Evolutionary conservation across 1,140 invertebrate genomes (phyloP), one percentile per base, ranked within the genome.

Genomic region (Panagrolaimus sp.): DNA sequence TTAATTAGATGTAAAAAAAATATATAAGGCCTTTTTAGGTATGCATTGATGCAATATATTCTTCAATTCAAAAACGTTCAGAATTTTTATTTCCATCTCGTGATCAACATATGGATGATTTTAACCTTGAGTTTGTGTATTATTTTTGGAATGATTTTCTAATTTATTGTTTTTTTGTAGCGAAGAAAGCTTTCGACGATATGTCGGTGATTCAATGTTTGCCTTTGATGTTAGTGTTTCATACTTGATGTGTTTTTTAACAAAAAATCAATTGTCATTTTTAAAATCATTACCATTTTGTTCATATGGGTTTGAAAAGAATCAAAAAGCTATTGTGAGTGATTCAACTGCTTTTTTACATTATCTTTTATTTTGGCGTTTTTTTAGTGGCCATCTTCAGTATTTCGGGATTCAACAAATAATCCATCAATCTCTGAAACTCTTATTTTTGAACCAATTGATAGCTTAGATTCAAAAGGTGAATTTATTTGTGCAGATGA

Each of bases 211-310:
- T 28, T 58, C 52, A 0, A 58, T 58, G 52, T 58, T 58, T 14
- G 52, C 52, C 52, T 58, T n/a, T 26, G 52, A 58, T n/a, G 52
- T 58, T 14, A 58, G 52, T 28, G 14, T 58, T 28, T 21, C 52
- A 21, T 58, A 58, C 8, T 26, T 58, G 4, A 58, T 58, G 52
- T 58, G 52, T 24, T 58, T 58, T 21, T 58, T 58, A 12, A 28
- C 28, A 8, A 58, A 58, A 21, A 58, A 26, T 58, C 52, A 28
- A 3, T 12, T 58, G 21, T 58, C 52, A 3, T 58, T 58, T 21
- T 12, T 58, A 28, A 58, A 24, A 21, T 10, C 15, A 21, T 21
- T 58, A 26, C 52, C 52, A 14, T 58, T 58, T 58, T 58, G 52
- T 17, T 21, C 10, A 21, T 58, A 58, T 28, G 52, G 52, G 14